Percentiles rank a stretch among this genome's conserved stretches.
Evolutionary conservation across 2,113 vertebrate genomes (phyloP).

Genomic region (Poeciliopsis occidentalis): DNA sequence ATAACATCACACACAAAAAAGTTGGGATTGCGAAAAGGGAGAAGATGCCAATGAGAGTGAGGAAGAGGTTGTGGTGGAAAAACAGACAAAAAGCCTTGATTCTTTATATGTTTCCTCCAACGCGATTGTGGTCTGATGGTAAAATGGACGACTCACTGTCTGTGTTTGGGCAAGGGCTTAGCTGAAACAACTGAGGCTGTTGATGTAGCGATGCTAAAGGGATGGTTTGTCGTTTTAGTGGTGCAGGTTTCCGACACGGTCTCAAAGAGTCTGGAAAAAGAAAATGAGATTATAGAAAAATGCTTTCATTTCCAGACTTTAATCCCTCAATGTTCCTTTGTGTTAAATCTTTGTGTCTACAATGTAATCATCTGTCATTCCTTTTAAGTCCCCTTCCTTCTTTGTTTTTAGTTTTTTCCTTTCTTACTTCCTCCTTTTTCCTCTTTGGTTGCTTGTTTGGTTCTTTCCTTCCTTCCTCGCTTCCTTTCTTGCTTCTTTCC

Average conservation of each 20-base stretch:
- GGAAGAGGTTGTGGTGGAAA: slow-evolving; percentile 77
- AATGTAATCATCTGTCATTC: too few species aligned
- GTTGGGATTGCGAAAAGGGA: slow-evolving; percentile 63
- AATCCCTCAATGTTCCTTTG: too few species aligned
- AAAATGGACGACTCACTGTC: slow-evolving; percentile 42
- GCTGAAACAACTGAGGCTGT: slow-evolving; percentile 34
- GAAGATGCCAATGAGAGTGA: slow-evolving; percentile 51
- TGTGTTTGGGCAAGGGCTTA: slow-evolving; percentile 56
- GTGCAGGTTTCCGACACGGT: not conserved
- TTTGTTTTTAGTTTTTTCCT: too few species aligned
- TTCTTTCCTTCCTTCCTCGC: too few species aligned
- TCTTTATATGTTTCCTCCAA: slow-evolving; percentile 89
- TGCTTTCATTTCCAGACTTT: too few species aligned
- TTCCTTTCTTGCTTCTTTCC: too few species aligned
- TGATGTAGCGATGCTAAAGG: slow-evolving; percentile 47
- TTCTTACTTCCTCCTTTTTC: too few species aligned
- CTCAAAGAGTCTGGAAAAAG: not conserved
- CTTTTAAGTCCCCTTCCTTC: too few species aligned
- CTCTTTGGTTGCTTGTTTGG: too few species aligned
- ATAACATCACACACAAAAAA: slow-evolving; percentile 80
- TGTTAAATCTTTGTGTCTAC: too few species aligned
- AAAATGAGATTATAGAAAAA: not conserved
- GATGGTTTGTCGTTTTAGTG: not conserved
- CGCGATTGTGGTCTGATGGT: slow-evolving; percentile 80
- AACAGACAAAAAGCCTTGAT: slow-evolving; percentile 86